These are phyloP conservation scores for Minunthozetes semirufus DNA, from an alignment of 2,888 invertebrate genomes.

Conservation along the genomic window DNA sequence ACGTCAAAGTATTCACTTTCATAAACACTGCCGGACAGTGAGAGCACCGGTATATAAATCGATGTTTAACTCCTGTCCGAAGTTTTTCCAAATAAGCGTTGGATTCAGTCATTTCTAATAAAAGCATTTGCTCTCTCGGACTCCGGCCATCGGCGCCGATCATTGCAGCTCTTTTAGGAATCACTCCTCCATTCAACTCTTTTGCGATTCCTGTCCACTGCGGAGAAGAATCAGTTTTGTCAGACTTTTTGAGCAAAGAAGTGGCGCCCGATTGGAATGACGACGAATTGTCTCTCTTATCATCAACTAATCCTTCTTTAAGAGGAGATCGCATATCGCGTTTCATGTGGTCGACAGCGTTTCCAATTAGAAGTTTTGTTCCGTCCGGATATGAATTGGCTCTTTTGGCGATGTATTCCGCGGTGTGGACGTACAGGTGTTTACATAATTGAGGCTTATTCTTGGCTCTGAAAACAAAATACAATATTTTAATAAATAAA, in stretches of 20 bases:
- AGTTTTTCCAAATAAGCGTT: slow-evolving; percentile 37
- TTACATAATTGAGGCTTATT: slow-evolving; percentile 48
- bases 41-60: slow-evolving; percentile 46
- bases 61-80: slow-evolving; percentile 31
- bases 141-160: background rate
- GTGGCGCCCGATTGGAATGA: slow-evolving; percentile 5
- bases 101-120: slow-evolving; percentile 36
- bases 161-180: background rate
- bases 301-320: background rate
- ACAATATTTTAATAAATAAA: slow-evolving; percentile 9
- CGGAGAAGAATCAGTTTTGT: background rate
- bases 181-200: background rate
- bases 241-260: slow-evolving; percentile 14
- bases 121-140: slow-evolving; percentile 15
- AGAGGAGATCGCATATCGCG: slow-evolving; percentile 27
- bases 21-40: slow-evolving; percentile 67
- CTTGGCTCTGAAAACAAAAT: slow-evolving; percentile 44
- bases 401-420: slow-evolving; percentile 42
- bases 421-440: slow-evolving; percentile 48
- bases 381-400: slow-evolving; percentile 37
- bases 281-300: background rate
- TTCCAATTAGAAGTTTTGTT: slow-evolving; percentile 29
- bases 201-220: background rate
- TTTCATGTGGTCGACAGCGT: slow-evolving; percentile 26
- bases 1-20: slow-evolving; percentile 62